A percentile compares a stretch with the other conserved stretches of the same genome.
Evolutionary conservation across 1,140 invertebrate genomes (phyloP).

Genomic region (Philotrypesis tridentata): DNA sequence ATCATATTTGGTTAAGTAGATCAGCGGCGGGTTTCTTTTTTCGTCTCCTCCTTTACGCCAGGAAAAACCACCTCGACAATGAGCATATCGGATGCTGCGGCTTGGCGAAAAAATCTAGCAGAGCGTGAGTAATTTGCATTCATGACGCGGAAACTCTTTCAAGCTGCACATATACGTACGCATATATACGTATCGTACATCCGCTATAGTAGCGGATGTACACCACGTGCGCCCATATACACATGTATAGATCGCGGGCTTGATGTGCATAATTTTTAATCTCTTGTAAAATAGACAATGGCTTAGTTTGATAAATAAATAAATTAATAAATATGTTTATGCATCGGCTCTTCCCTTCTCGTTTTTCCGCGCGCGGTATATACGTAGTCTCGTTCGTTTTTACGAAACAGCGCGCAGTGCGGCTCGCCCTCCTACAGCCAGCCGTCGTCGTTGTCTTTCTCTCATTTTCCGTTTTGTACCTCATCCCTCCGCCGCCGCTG

Average conservation of each 20-base stretch:
- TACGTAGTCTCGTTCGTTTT: not conserved
- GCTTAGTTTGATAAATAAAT: too few relatives aligned
- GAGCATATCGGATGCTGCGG: not conserved
- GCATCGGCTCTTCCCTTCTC: slow-evolving; percentile 11
- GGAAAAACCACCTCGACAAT: slow-evolving; percentile 52
- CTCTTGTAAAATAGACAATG: too few relatives aligned
- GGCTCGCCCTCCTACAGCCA: too few relatives aligned
- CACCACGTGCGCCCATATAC: too few relatives aligned
- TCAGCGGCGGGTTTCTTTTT: slow-evolving; percentile 2
- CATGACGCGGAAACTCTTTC: not conserved
- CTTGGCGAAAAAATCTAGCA: slow-evolving; percentile 65
- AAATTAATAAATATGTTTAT: too few relatives aligned
- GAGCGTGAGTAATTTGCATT: slow-evolving; percentile 52
- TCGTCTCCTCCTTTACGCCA: slow-evolving; percentile 5
- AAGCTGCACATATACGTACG: not conserved
- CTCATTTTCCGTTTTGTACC: not conserved
- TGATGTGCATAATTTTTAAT: too few relatives aligned
- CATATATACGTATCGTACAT: too few relatives aligned
- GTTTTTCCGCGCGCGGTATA: not conserved
- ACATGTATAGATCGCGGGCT: too few relatives aligned
- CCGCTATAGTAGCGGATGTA: too few relatives aligned
- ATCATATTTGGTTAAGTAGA: not conserved
- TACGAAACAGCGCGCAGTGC: not conserved
- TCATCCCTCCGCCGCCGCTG: too few relatives aligned
- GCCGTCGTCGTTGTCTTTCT: not conserved